Evolutionary conservation across 64 coral and sea anemone species (phyloP), one percentile per base, ranked within the genome.

Genomic region (Porites australiensis): DNA sequence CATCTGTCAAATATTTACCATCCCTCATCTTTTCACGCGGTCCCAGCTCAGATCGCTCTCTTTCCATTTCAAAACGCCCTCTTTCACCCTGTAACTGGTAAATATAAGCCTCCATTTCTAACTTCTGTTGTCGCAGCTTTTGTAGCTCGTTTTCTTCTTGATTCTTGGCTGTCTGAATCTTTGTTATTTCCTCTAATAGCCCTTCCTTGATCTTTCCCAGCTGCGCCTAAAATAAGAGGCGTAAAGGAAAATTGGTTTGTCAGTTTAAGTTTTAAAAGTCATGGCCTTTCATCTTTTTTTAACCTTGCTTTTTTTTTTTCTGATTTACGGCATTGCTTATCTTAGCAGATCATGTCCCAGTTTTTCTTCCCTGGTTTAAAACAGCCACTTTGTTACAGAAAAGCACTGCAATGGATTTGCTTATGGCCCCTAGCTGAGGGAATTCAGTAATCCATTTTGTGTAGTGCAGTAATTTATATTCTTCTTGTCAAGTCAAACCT

Each of bases 131-230:
- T 76, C 75, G 82, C 68, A 98, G 60, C 52, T 44, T 57, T 6
- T 15, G 74, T 44, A 90, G 49, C 6, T 91, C 84, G 16, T 86
- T 74, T 76, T 98, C 92, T 82, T 98, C 95, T n/a, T 93, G 73
- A 55, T 77, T 69, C 86, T 91, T 94, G 4, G 74, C 47, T 50
- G 87, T 93, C 19, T 77, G 79, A 14, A 88, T 88, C 43, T 86
- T 93, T 0, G 74, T 82, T 20, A 94, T 88, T 74, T 98, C 95
- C 18, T 82, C 70, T 64, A 83, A 82, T 16, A 91, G 47, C 45
- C 94, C 95, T 70, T 83, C 86, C 78, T 94, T 98, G 45, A 88
- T 64, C 18, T 77, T 82, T 49, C 52, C 63, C n/a, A 52, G 45
- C 43, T 83, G 59, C 64, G 67, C 81, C 81, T 84, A 22, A 47